Conservation (phyloP, 2,113 vertebrate genomes). For the Megaleporinus macrocephalus region DNA sequence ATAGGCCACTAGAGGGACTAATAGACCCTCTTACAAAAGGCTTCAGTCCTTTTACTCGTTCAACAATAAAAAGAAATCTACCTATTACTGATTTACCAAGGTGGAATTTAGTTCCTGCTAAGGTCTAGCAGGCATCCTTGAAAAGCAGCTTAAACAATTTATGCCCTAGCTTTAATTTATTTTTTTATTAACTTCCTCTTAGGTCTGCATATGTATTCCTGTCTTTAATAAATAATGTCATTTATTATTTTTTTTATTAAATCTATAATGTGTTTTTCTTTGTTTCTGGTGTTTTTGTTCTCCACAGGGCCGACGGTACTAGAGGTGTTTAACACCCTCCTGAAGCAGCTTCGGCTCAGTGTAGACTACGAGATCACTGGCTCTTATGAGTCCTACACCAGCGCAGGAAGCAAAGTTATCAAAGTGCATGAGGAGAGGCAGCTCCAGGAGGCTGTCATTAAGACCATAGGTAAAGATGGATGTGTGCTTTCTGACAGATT, state of each 20-base stretch:
- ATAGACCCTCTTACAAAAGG: not conserved
- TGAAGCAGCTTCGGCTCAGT: constrained; percentile 88
- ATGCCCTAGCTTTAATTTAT: too few species aligned
- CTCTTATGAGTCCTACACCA: constrained; percentile 76
- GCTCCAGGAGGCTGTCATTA: constrained; percentile 90
- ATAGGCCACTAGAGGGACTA: constrained; percentile 37
- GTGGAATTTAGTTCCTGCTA: too few species aligned
- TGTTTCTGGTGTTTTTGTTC: not conserved
- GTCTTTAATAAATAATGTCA: too few species aligned
- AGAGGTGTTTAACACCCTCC: constrained; percentile 90
- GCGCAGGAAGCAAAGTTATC: constrained; percentile 71
- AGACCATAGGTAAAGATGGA: constrained; percentile 76
- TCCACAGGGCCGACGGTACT: constrained; percentile 85
- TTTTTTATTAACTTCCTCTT: too few species aligned
- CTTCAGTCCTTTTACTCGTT: too few species aligned
- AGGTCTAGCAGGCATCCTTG: too few species aligned
- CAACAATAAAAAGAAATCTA: too few species aligned
- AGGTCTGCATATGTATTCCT: too few species aligned
- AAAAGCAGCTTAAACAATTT: too few species aligned
- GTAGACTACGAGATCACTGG: constrained; percentile 89
- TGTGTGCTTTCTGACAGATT: not conserved
- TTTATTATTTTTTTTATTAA: too few species aligned
- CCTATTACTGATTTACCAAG: too few species aligned
- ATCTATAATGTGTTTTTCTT: too few species aligned
- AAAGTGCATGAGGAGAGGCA: constrained; percentile 85